These are phyloP conservation scores for Chironomus tentans DNA, from an alignment of 2,888 invertebrate genomes.

Conservation along the genomic window DNA sequence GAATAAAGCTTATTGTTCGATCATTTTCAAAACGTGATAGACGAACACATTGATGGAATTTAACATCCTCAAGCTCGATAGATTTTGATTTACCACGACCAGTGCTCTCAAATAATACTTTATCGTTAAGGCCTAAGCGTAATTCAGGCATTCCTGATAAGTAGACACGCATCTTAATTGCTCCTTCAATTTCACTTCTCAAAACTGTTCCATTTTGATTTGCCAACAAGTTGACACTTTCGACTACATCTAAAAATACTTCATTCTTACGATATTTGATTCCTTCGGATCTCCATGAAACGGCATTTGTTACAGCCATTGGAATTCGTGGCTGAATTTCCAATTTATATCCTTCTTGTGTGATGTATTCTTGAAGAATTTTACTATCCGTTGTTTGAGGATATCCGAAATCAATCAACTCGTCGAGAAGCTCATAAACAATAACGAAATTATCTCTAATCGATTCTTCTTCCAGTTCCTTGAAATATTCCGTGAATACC, in stretches of 20 bases:
- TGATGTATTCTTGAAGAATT: conserved; percentile 96
- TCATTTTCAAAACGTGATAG: conserved; percentile 96
- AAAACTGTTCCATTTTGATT: conserved; percentile 95
- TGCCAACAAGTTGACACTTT: conserved; percentile 91
- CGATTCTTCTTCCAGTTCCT: conserved; percentile 96
- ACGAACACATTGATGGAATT: conserved; percentile 97
- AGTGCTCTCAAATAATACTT: conserved; percentile 94
- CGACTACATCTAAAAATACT: conserved; percentile 97
- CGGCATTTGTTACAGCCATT: conserved; percentile 97
- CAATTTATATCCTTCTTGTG: conserved; percentile 95
- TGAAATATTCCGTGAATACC: conserved; percentile 92
- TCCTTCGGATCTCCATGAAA: conserved; percentile 97
- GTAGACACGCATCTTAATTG: conserved; percentile 98
- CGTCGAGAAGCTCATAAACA: conserved; percentile 94
- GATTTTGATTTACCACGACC: conserved; percentile 96
- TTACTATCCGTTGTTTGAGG: conserved; percentile 98
- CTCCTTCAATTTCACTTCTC: conserved; percentile 95
- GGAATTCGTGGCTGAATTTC: conserved; percentile 95
- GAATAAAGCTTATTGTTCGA: conserved; percentile 95
- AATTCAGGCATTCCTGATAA: conserved; percentile 98
- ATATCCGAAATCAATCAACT: conserved; percentile 95
- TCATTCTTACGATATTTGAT: conserved; percentile 99
- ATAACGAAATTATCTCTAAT: conserved; percentile 98
- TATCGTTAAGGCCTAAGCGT: conserved; percentile 92
- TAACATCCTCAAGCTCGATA: conserved; percentile 96